phyloP scores from a whole-genome alignment of 1,140 invertebrate species.

The Drosophila miranda region DNA sequence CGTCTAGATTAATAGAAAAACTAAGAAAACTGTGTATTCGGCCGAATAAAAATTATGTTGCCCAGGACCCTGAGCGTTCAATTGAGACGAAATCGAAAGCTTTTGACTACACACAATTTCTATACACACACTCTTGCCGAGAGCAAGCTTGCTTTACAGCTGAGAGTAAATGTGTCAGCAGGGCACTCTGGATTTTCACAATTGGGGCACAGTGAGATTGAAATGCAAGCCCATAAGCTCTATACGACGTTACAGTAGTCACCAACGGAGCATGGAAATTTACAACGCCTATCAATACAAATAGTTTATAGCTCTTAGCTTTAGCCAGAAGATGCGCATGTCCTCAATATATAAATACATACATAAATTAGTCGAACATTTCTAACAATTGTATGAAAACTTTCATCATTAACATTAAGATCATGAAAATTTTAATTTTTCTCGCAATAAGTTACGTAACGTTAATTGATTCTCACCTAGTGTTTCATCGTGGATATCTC shows the following conservation, averaged over 20 bases:
- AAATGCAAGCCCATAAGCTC: conserved; percentile 38
- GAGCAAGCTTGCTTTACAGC: conserved; percentile 65
- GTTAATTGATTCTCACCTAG: conserved; percentile 37
- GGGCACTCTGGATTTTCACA: conserved; percentile 53
- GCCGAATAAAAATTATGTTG: conserved; percentile 80
- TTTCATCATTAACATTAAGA: too few relatives aligned
- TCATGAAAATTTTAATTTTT: too few relatives aligned
- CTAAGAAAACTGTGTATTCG: conserved; percentile 76
- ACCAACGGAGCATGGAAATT: background rate
- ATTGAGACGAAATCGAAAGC: conserved; percentile 77
- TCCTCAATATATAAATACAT: too few relatives aligned
- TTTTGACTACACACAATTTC: conserved; percentile 75
- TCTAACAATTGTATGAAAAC: too few relatives aligned
- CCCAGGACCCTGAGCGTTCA: conserved; percentile 75
- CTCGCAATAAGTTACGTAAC: too few relatives aligned
- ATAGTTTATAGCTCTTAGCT: too few relatives aligned
- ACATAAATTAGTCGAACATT: too few relatives aligned
- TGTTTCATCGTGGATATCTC: conserved; percentile 63
- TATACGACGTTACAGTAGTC: conserved; percentile 32
- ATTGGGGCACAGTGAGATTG: conserved; percentile 44
- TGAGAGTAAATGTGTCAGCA: conserved; percentile 67
- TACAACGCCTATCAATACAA: too few relatives aligned
- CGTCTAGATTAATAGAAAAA: conserved; percentile 66
- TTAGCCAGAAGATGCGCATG: too few relatives aligned
- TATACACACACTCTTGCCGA: conserved; percentile 54